Evolutionary conservation across 2,113 vertebrate genomes (phyloP), one percentile per base, ranked within the genome.

Genomic region (Psittacula cyanocephala): DNA sequence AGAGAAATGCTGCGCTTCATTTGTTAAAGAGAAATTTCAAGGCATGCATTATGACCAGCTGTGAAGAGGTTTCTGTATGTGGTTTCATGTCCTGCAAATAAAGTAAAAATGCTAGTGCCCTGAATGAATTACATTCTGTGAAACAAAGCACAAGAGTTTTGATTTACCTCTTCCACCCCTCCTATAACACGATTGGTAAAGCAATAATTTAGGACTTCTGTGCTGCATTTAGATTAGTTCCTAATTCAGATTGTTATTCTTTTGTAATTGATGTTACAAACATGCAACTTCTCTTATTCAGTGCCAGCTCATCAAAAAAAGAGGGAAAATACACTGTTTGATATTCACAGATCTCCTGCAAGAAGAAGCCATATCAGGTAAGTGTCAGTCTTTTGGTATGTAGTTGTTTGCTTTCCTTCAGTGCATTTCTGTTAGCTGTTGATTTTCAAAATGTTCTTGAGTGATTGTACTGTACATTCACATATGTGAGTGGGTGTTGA

Each of bases 341-440:
- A 99, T 98, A 99, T 99, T 70, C 99, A 99, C 94, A 98, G 99
- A 97, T 99, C 99, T 97, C 99, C 99, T 97, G 99, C 99, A 80
- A 98, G 99, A 98, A 99, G 99, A 99, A 99, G 99, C 97, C 99
- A 99, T 98, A 99, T 99, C 96, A 98, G 99, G 99, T 99, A 96
- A 90, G 89, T 85, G 35, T 49, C 64, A 77, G 25, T 78, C 65
- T 94, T 85, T 72, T 20, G 17, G 71, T 92, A 31, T 4, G 4
- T 85, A 67, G 47, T 74, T 89, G 52, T 86, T 95, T 97, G 37
- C 57, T 87, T 64, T 92, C 28, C 20, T 39, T 60, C 29, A 44
- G 65, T 47, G 44, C 25, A 0, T 72, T 89, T 91, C 24, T 72
- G 7, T 69, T 86, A 71, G 29, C 24, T 91, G 88, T 78, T 79